These are phyloP conservation scores for Atta colombica DNA, from an alignment of 1,140 invertebrate species.

Conservation along the genomic window DNA sequence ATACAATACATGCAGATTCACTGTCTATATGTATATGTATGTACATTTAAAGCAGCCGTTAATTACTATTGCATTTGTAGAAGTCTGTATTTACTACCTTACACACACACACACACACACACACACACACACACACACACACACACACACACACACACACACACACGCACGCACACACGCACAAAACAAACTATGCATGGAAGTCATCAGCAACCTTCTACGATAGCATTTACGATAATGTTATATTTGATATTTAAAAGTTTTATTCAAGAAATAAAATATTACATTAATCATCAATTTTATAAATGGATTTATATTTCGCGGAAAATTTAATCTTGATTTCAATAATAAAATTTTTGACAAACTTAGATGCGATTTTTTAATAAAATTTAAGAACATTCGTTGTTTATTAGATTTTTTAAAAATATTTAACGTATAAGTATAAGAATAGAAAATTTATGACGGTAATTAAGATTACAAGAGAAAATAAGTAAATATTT, in stretches of 20 bases:
- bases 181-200: not conserved
- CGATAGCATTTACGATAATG: not conserved
- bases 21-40: not conserved
- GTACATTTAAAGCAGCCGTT: constrained; percentile 9
- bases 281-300: not conserved
- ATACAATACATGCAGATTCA: not conserved
- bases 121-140: too few species aligned
- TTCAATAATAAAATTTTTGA: not conserved
- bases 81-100: not conserved
- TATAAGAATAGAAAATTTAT: too few species aligned
- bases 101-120: not conserved
- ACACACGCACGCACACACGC: too few species aligned
- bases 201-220: constrained; percentile 4
- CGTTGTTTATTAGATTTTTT: not conserved
- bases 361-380: not conserved
- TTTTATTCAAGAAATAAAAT: not conserved
- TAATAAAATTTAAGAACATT: not conserved
- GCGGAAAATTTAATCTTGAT: not conserved
- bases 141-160: not conserved
- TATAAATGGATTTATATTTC: not conserved
- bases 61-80: constrained; percentile 1
- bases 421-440: not conserved
- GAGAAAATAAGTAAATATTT: not conserved
- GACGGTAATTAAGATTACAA: not conserved
- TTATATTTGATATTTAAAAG: not conserved